phyloP scores from a whole-genome alignment of 2,113 vertebrate genomes.

The Dicaeum eximium region DNA sequence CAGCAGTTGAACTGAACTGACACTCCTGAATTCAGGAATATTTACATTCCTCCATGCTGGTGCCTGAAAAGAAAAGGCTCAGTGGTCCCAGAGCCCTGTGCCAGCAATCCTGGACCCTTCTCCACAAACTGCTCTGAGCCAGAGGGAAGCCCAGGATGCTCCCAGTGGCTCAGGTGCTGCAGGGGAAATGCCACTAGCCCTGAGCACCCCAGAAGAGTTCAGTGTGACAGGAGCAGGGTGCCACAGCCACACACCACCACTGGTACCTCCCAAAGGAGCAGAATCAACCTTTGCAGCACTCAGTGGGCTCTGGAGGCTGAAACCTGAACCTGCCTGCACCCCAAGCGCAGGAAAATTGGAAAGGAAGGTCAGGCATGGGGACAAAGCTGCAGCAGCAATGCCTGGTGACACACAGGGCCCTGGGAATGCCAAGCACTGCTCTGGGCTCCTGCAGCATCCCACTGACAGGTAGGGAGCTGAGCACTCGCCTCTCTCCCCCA shows the following conservation, averaged over 20 bases:
- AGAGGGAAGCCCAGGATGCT: not conserved
- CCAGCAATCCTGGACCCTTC: not conserved
- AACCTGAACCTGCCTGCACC: not conserved
- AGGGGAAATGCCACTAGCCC: not conserved
- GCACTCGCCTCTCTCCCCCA: not conserved
- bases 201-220: rapidly evolving
- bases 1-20: not conserved
- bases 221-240: rapidly evolving
- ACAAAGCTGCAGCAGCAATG: not conserved
- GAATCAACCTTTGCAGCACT: not conserved
- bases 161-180: not conserved
- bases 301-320: rapidly evolving
- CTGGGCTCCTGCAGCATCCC: not conserved
- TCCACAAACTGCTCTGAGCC: not conserved
- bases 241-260: not conserved
- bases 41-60: not conserved
- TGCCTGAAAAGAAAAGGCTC: not conserved
- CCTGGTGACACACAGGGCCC: not conserved
- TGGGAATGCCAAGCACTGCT: not conserved
- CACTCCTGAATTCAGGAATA: too few species aligned
- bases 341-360: not conserved
- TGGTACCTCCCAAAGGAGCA: not conserved
- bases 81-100: not conserved
- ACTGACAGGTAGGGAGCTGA: slow-evolving; percentile 2
- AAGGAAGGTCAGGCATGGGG: not conserved